These are phyloP conservation scores for Chelonus formosanus DNA, from an alignment of 2,888 invertebrate species.

Conservation along the genomic window DNA sequence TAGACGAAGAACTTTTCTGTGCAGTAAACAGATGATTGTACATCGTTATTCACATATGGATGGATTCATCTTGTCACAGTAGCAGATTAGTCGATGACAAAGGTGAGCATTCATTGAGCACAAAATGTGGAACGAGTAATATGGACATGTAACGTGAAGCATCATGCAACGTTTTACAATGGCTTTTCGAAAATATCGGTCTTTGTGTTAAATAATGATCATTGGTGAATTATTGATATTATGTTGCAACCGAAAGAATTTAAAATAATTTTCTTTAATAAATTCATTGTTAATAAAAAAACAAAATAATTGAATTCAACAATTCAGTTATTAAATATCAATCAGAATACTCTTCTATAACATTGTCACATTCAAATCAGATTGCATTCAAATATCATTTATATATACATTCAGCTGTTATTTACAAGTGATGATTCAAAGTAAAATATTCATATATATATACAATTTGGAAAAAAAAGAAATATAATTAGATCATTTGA, in stretches of 20 bases:
- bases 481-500: too few relatives aligned
- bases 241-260: too few relatives aligned
- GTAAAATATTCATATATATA: too few relatives aligned
- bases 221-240: too few relatives aligned
- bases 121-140: conserved; percentile 17
- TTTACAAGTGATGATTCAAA: too few relatives aligned
- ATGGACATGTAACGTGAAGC: conserved; percentile 17
- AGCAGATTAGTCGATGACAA: conserved; percentile 31
- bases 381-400: too few relatives aligned
- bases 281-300: too few relatives aligned
- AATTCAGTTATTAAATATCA: background rate
- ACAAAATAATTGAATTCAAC: background rate
- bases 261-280: too few relatives aligned
- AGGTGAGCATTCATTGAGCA: conserved; percentile 25
- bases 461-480: too few relatives aligned
- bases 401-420: too few relatives aligned
- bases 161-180: conserved; percentile 14
- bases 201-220: too few relatives aligned
- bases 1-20: conserved; percentile 20
- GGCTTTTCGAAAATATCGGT: background rate
- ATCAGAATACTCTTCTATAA: background rate
- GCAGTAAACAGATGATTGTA: conserved; percentile 30
- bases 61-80: conserved; percentile 26
- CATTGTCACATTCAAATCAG: background rate
- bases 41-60: conserved; percentile 33